These are phyloP conservation scores for Pseudoatta argentina DNA, from an alignment of 1,140 invertebrate species.

Conservation along the genomic window DNA sequence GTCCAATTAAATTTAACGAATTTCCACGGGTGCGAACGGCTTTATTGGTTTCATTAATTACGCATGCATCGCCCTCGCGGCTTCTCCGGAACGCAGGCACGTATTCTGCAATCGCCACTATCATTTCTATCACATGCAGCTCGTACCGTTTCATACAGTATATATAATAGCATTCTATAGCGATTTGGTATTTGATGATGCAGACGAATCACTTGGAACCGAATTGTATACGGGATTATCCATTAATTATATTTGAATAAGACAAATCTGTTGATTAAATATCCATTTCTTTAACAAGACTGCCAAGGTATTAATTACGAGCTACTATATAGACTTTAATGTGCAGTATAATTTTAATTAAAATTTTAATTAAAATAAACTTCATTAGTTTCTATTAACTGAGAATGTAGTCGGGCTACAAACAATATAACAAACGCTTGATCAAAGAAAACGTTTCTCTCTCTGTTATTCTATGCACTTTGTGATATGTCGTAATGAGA, in stretches of 20 bases:
- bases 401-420: not conserved
- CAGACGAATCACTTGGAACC: not conserved
- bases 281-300: not conserved
- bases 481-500: conserved; percentile 40
- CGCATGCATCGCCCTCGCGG: conserved; percentile 78
- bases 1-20: conserved; percentile 86
- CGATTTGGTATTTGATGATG: conserved; percentile 1
- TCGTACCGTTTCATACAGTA: conserved; percentile 21
- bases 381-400: conserved; percentile 1
- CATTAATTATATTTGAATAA: not conserved
- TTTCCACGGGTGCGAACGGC: conserved; percentile 75
- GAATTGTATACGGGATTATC: not conserved
- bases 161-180: not conserved
- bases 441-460: conserved; percentile 34
- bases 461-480: conserved; percentile 24
- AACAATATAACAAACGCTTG: not conserved
- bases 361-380: conserved; percentile 13
- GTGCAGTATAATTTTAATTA: not conserved
- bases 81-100: conserved; percentile 61
- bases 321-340: not conserved
- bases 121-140: conserved; percentile 56
- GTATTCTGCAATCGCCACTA: conserved; percentile 27
- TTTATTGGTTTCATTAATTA: conserved; percentile 86
- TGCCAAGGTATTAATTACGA: not conserved
- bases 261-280: not conserved